Base-by-base conservation (phyloP, 2,113 vertebrate genomes). In the Cercocebus atys region DNA sequence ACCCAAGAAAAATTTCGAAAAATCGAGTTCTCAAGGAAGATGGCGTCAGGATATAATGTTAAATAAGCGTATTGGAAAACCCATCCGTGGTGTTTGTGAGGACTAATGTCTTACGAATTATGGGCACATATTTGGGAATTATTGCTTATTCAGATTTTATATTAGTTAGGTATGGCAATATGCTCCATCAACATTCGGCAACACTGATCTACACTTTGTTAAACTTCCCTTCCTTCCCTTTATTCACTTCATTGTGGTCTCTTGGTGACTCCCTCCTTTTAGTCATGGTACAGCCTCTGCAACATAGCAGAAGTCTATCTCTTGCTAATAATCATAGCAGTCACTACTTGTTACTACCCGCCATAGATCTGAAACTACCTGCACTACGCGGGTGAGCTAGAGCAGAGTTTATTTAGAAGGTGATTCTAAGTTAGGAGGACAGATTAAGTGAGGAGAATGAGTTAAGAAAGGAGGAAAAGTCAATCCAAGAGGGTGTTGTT, bases 401-500 rank as follows among this genome's bases (percentile, higher is more conserved):
- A 68, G 40, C 8, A 45, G 61, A 70, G 22, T 25, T 45, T 55
- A 68, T 23, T 14, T 32, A 43, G 50, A 50, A 72, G 12, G 32
- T 61, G 47, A 57, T 38, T 78, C 45, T n/a, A 70, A 66, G 27
- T 64, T 35, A 61, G 40, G 22, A 88, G 16, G 27, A 75, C 75
- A 61, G 68, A 52, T 25, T 35, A 35, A 40, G 23, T 30, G 30
- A 35, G 17, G n/a, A 88, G 70, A 57, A 9, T 8, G 76, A 80
- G 83, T 32, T 6, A 5, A 61, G 64, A 20, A 70, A 86, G 3
- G 4, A 61, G 32, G 68, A 76, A 14, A 61, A 64, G 25, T 18
- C 59, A 45, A 4, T 0, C 13, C 3, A 22, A 3, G 25, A 4
- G 18, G 35, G 10, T 8, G 18, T 6, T 11, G 25, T 16, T 8